These are phyloP conservation scores for Sphaerophoria rueppellii DNA, from an alignment of 2,888 invertebrate species.

Conservation along the genomic window DNA sequence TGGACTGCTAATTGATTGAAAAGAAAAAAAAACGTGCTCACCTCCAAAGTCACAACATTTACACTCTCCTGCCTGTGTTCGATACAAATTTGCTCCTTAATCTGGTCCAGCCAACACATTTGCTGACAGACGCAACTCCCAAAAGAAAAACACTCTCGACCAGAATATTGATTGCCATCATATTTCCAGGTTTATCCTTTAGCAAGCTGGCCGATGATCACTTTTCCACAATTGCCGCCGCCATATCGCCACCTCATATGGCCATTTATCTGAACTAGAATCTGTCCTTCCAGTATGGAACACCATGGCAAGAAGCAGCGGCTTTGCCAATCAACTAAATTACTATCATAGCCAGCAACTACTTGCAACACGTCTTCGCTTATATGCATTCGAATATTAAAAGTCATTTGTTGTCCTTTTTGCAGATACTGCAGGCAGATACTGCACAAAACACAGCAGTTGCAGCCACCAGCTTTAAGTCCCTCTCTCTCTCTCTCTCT, in stretches of 20 bases:
- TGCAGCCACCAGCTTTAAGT: not conserved
- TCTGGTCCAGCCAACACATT: constrained; percentile 26
- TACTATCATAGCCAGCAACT: constrained; percentile 46
- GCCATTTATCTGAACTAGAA: constrained; percentile 71
- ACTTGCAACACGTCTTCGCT: constrained; percentile 31
- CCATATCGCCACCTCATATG: constrained; percentile 13
- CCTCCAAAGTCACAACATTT: constrained; percentile 66
- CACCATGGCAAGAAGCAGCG: constrained; percentile 1
- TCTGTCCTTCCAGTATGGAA: constrained; percentile 38
- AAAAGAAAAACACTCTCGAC: constrained; percentile 52
- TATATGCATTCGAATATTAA: constrained; percentile 68
- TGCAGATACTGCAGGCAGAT: constrained; percentile 52
- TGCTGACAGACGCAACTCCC: constrained; percentile 5
- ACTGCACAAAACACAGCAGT: constrained; percentile 10
- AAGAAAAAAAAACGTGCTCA: constrained; percentile 47
- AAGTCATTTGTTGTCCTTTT: constrained; percentile 69
- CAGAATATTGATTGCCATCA: constrained; percentile 69
- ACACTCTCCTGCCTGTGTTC: constrained; percentile 23
- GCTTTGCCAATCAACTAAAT: constrained; percentile 60
- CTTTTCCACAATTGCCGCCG: constrained; percentile 2
- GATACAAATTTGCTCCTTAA: constrained; percentile 47
- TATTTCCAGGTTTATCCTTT: constrained; percentile 69
- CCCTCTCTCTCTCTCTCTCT: not conserved
- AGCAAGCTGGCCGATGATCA: constrained; percentile 31
- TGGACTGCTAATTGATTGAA: too few relatives aligned